Conservation (phyloP, 2,797 vertebrate genomes). For the Sylvia borin region DNA sequence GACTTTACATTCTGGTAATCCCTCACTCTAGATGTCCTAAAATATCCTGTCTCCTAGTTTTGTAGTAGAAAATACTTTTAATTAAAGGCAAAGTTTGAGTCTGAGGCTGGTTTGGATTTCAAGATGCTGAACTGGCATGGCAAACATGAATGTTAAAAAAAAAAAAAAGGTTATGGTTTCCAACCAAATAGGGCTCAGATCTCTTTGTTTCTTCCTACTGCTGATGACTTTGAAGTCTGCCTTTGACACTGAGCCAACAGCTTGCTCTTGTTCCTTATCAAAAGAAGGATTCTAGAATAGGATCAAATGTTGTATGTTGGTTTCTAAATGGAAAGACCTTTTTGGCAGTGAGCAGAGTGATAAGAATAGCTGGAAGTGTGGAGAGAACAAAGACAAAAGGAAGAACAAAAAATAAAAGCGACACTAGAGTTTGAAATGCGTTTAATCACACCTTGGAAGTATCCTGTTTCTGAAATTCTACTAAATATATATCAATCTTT, state of each 20-base stretch:
- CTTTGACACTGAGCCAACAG: background rate
- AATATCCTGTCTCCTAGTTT: background rate
- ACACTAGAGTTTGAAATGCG: background rate
- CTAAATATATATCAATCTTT: background rate
- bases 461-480: background rate
- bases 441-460: background rate
- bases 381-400: background rate
- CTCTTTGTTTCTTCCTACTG: background rate
- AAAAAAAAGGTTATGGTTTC: background rate
- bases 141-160: background rate
- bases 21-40: background rate
- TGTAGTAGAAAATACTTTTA: background rate
- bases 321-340: background rate
- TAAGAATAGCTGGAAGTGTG: background rate
- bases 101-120: background rate
- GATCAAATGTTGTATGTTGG: background rate
- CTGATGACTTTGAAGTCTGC: background rate
- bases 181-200: background rate
- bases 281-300: background rate
- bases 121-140: background rate
- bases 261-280: background rate
- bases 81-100: background rate
- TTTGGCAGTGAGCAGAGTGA: background rate
- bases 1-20: background rate
- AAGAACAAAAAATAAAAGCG: background rate